Evolutionary conservation across 2,113 vertebrate genomes (phyloP).

Genomic region (Beaufortia kweichowensis): DNA sequence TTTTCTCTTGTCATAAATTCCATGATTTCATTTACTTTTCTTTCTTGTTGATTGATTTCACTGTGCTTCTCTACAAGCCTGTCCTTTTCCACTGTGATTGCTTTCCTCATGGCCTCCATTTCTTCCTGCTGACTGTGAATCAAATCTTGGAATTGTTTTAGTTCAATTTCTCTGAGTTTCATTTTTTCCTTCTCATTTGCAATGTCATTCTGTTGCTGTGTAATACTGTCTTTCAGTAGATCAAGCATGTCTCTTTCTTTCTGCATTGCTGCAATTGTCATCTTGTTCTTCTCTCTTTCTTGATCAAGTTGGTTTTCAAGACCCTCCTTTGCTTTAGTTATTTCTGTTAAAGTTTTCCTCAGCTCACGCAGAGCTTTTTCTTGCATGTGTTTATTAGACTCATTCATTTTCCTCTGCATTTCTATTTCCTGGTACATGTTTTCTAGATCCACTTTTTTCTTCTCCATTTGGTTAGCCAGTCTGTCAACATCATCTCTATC

Average conservation of each 20-base stretch:
- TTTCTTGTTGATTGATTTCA: constrained; percentile 7
- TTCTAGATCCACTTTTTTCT: background rate
- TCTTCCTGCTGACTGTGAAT: constrained; percentile 30
- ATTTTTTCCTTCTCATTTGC: constrained; percentile 9
- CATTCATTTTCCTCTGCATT: constrained; percentile 12
- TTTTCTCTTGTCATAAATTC: constrained; percentile 28
- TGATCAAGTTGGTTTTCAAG: constrained; percentile 7
- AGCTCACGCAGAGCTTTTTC: constrained; percentile 29
- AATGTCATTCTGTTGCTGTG: background rate
- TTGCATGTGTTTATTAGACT: constrained; percentile 25
- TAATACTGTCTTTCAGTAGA: background rate
- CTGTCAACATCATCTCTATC: background rate
- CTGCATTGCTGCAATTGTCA: constrained; percentile 43
- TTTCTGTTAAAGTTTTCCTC: constrained; percentile 19
- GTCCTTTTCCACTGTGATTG: background rate
- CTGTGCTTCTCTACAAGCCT: background rate
- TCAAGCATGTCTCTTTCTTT: background rate
- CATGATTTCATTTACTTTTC: constrained; percentile 46
- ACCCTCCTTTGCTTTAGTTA: constrained; percentile 3
- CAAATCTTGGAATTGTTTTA: background rate
- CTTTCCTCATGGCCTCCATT: background rate
- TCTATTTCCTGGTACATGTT: background rate
- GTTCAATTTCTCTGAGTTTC: constrained; percentile 4
- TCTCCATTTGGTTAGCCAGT: background rate
- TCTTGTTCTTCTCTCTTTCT: constrained; percentile 34